Evolutionary conservation across 2,888 invertebrate species (phyloP), one percentile per base, ranked within the genome.

Genomic region (Scrobipalpa costella): DNA sequence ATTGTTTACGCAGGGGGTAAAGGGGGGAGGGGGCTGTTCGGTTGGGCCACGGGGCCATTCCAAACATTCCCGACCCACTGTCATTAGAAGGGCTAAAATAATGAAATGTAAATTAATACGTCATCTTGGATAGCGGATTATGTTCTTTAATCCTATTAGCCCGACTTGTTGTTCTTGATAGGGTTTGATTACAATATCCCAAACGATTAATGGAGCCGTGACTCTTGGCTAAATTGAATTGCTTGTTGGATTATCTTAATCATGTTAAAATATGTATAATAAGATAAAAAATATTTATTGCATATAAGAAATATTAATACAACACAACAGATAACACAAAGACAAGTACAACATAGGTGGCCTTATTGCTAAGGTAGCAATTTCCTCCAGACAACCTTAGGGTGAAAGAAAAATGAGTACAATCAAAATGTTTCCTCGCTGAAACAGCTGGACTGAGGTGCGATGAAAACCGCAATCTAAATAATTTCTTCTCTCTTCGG

Each of bases 81-180:
- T 38, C 63, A 62, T 66, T 64, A 63, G 34, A 59, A 63, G 49
- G 62, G 65, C 55, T 63, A 59, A 63, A 61, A 78, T 83, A 83
- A 82, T 81, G 75, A 79, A 79, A 83, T 81, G 83, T 77, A 83
- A 82, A 84, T 83, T 82, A 83, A 85, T 82, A 83, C 81, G 77
- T 80, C 80, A 79, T 80, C 79, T 77, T 73, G 77, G 80, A 81
- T 78, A 69, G 70, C 69, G 77, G 80, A 76, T 80, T 74, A 73
- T 74, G 74, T 75, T 74, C 72, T 76, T 75, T 80, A 83, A 83
- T 79, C 80, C 79, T 76, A 79, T 79, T 76, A 76, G 69, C 65
- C 70, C 68, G 75, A 74, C 73, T 77, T 77, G 74, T 76, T 76
- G 77, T 74, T 77, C 40, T 57, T 50, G 62, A 61, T 63, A 62